Base-by-base conservation (phyloP, 2,797 vertebrate genomes). In the Fringilla coelebs region DNA sequence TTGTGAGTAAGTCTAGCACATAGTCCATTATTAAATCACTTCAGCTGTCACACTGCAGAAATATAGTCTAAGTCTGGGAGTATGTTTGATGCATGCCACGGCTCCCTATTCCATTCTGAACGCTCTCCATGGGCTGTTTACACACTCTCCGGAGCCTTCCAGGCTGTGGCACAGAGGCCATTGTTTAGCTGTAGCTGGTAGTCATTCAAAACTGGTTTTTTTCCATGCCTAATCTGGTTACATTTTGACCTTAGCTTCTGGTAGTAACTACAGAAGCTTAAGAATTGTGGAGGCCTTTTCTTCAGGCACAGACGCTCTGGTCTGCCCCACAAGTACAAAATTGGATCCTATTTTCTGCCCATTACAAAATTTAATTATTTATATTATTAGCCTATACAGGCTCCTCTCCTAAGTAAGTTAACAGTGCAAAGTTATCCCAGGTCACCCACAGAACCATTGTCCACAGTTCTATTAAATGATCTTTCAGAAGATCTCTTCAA, bases 61-160 rank as follows among this genome's bases (percentile, higher is more conserved):
- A 43, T 24, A 10, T 0, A 51, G 16, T 29, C 49, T 67, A 40
- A 32, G 12, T 84, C 70, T 68, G 41, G 17, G 26, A 72, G 17
- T 48, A 26, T 6, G 2, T 82, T 76, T 34, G 26, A 28, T 82
- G 40, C 24, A 8, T 40, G 6, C 19, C 16, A 11, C 0, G 0
- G 34, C 46, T 82, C 32, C 54, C 45, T 49, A 4, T 65, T 73
- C 26, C 16, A 4, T 66, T 89, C 18, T 22, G 17, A 49, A 10
- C 58, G 13, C 17, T 40, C 25, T 81, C 20, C 11, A 9, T 51
- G 51, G 60, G 28, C 29, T 31, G 7, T 72, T 79, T 3, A 14
- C 9, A 10, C 7, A 6, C 2, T 43, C 12, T 62, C 13, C 25
- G 32, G 45, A 63, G 52, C 54, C 13, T 17, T 28, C 28, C 28